phyloP scores from a whole-genome alignment of 2,797 vertebrate species.

The Euthynnus affinis region DNA sequence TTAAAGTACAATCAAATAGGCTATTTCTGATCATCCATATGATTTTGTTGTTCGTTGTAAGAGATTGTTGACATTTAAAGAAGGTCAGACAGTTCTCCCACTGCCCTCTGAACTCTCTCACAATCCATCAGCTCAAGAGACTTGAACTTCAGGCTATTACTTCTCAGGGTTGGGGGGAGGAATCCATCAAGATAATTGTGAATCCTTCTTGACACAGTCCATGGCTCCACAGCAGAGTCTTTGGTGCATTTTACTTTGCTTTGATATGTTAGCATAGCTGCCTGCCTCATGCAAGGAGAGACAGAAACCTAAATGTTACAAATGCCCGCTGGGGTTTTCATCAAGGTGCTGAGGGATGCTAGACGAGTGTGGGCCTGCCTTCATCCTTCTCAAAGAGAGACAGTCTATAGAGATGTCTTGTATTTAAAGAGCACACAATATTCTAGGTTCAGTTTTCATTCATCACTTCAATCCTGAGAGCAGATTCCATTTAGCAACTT shows the following conservation, averaged over 20 bases:
- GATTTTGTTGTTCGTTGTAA: constrained; percentile 39
- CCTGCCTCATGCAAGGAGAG: constrained; percentile 43
- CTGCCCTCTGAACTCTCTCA: constrained; percentile 67
- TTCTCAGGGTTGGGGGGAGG: constrained; percentile 26
- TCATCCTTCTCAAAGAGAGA: constrained; percentile 51
- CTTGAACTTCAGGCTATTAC: constrained; percentile 54
- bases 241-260: constrained; percentile 39
- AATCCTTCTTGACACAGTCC: constrained; percentile 50
- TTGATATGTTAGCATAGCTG: constrained; percentile 56
- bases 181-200: constrained; percentile 56
- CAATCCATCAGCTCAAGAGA: constrained; percentile 62
- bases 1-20: constrained; percentile 40
- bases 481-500: neutral
- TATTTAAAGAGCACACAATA: constrained; percentile 39
- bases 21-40: constrained; percentile 27
- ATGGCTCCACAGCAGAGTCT: constrained; percentile 24
- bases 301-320: constrained; percentile 58
- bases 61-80: constrained; percentile 20
- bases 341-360: constrained; percentile 64
- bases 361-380: constrained; percentile 77
- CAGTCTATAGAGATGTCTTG: constrained; percentile 48
- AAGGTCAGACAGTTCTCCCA: constrained; percentile 12
- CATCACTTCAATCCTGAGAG: constrained; percentile 13
- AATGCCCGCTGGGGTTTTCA: constrained; percentile 63
- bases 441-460: constrained; percentile 44